These are phyloP conservation scores for Heteractis magnifica DNA, from an alignment of 92 coral and sea anemone genomes.

Conservation along the genomic window DNA sequence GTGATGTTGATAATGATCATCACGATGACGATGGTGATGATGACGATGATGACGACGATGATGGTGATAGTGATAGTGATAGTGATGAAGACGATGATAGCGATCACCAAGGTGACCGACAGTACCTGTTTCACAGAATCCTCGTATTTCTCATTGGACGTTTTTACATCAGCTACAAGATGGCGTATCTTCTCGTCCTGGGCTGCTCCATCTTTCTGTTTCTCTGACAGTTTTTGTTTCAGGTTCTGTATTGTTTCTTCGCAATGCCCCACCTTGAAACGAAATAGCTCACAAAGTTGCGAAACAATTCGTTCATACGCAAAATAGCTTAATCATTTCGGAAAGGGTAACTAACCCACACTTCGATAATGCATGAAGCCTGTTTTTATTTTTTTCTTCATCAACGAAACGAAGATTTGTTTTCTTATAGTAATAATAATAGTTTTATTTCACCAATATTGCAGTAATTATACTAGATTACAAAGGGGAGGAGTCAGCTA, in stretches of 20 bases:
- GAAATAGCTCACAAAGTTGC: background rate
- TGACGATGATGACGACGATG: constrained; percentile 7
- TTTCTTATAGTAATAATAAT: too few species aligned
- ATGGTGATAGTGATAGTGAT: background rate
- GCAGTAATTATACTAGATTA: too few species aligned
- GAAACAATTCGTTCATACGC: background rate
- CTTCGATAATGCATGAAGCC: background rate
- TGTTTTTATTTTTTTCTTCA: background rate
- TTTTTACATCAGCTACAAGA: constrained; percentile 70
- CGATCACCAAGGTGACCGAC: too few species aligned
- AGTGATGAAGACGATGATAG: background rate
- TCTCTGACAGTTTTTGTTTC: constrained; percentile 88
- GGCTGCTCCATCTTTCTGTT: constrained; percentile 80
- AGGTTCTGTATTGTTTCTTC: constrained; percentile 86
- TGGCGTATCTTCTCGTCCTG: constrained; percentile 79
- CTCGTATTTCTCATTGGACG: constrained; percentile 70
- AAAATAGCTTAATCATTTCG: too few species aligned
- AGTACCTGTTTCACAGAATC: constrained; percentile 77
- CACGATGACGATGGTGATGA: background rate
- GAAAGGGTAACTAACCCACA: background rate
- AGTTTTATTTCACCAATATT: too few species aligned
- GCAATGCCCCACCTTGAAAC: constrained; percentile 81
- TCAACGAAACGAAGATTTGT: background rate
- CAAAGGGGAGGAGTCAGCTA: too few species aligned
- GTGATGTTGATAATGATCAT: background rate